phyloP scores from a whole-genome alignment of 1,140 invertebrate genomes.

The Nasonia giraulti region DNA sequence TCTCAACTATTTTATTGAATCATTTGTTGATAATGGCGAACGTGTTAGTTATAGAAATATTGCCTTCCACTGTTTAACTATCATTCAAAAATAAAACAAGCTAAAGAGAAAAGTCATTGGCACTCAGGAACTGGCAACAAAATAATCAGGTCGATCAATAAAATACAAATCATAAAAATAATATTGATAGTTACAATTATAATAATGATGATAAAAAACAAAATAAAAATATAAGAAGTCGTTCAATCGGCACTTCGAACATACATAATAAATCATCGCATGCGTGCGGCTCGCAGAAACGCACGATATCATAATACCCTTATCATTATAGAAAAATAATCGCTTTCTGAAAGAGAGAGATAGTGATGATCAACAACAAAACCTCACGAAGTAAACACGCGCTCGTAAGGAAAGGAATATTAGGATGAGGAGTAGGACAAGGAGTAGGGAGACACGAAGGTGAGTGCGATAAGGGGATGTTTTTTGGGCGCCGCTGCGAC shows the following conservation, averaged over 20 bases:
- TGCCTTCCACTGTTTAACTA: slow-evolving; percentile 25
- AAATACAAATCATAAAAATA: slow-evolving; percentile 40
- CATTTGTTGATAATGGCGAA: not conserved
- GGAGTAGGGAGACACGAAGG: not conserved
- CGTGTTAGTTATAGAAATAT: slow-evolving; percentile 3
- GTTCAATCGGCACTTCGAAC: slow-evolving; percentile 45
- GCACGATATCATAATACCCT: slow-evolving; percentile 44
- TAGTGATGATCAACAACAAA: slow-evolving; percentile 47
- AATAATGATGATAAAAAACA: slow-evolving; percentile 37
- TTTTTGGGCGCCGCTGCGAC: slow-evolving; percentile 9
- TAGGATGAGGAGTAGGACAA: not conserved
- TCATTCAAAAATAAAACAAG: slow-evolving; percentile 38
- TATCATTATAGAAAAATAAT: slow-evolving; percentile 50
- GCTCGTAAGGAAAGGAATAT: not conserved
- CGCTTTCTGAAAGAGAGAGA: slow-evolving; percentile 51
- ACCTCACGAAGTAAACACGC: slow-evolving; percentile 35
- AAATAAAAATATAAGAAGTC: slow-evolving; percentile 45
- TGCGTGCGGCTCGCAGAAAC: slow-evolving; percentile 39
- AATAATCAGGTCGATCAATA: slow-evolving; percentile 49
- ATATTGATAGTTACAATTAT: slow-evolving; percentile 32
- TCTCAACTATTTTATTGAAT: slow-evolving; percentile 12
- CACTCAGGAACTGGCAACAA: slow-evolving; percentile 53
- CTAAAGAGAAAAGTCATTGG: slow-evolving; percentile 49
- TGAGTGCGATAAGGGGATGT: slow-evolving; percentile 17
- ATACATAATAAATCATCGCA: slow-evolving; percentile 38